A percentile compares a stretch with the other conserved stretches of the same genome.
phyloP scores from a whole-genome alignment of 2,888 invertebrate genomes.

The Amaurobius ferox region DNA sequence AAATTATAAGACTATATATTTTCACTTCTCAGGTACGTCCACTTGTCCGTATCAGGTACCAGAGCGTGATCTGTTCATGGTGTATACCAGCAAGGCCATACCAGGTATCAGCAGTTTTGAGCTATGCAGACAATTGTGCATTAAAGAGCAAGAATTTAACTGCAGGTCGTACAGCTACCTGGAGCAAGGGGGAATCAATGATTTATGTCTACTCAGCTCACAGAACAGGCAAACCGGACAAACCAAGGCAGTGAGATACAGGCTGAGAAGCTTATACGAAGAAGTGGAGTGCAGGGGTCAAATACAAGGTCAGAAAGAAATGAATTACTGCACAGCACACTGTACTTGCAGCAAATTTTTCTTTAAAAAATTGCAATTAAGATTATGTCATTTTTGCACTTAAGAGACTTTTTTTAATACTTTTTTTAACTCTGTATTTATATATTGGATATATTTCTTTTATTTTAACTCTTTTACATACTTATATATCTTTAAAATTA shows the following conservation, averaged over 20 bases:
- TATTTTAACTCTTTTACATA: too few species aligned
- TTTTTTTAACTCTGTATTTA: too few species aligned
- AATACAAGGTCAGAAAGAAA: slow-evolving; percentile 23
- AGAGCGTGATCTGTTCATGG: slow-evolving; percentile 77
- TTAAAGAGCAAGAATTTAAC: slow-evolving; percentile 78
- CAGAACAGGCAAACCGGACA: slow-evolving; percentile 81
- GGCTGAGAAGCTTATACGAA: slow-evolving; percentile 82
- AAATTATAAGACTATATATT: too few species aligned
- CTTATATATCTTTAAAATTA: too few species aligned
- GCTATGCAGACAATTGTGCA: slow-evolving; percentile 78
- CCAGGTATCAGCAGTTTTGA: slow-evolving; percentile 71
- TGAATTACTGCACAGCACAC: too few species aligned
- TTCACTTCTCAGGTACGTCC: slow-evolving; percentile 43
- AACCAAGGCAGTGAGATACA: slow-evolving; percentile 80
- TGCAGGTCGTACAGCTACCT: slow-evolving; percentile 77
- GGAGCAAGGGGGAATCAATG: slow-evolving; percentile 73
- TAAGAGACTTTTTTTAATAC: too few species aligned
- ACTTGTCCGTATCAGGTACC: slow-evolving; percentile 78
- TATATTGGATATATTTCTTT: too few species aligned
- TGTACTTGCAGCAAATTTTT: too few species aligned
- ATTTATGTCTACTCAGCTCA: slow-evolving; percentile 85
- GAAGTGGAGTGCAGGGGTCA: slow-evolving; percentile 81
- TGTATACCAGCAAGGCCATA: slow-evolving; percentile 78
- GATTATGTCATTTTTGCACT: too few species aligned
- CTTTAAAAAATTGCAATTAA: too few species aligned